A percentile compares a stretch with the other conserved stretches of the same genome.
Evolutionary conservation across 2,888 invertebrate species (phyloP).

Genomic region (Lithophane leautieri): DNA sequence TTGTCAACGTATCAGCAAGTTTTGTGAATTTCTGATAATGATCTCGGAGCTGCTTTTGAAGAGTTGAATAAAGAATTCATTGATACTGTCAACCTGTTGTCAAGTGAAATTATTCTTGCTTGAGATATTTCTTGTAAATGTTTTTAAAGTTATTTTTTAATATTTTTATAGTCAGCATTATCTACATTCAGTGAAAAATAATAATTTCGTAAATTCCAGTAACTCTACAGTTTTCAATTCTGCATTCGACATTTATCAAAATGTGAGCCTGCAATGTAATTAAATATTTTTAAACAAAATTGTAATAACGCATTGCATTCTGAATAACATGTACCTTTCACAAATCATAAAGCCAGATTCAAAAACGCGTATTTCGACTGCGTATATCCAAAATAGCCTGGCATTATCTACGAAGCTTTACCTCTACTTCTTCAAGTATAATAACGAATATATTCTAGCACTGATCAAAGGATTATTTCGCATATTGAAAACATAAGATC

Average conservation of each 20-base stretch:
- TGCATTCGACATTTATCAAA: background rate
- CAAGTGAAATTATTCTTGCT: background rate
- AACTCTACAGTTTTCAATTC: background rate
- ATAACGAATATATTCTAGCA: conserved; percentile 60
- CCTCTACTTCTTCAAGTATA: conserved; percentile 33
- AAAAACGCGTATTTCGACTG: conserved; percentile 8
- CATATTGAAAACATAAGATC: conserved; percentile 67
- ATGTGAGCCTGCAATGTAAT: background rate
- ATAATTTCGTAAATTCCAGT: background rate
- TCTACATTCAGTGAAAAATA: background rate
- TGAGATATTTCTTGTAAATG: background rate
- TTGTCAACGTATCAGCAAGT: conserved; percentile 52
- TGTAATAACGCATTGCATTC: background rate
- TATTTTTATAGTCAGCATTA: background rate
- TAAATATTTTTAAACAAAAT: conserved; percentile 12
- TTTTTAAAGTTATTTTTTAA: background rate
- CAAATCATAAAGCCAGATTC: background rate
- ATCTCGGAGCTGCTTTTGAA: conserved; percentile 56
- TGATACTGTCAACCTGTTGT: conserved; percentile 44
- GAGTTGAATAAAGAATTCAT: conserved; percentile 21
- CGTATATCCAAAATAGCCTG: conserved; percentile 13
- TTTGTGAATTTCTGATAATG: conserved; percentile 50
- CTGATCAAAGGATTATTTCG: conserved; percentile 68
- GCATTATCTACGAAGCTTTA: conserved; percentile 1
- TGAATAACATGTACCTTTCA: conserved; percentile 6